A percentile compares a stretch with the other conserved stretches of the same genome.
Evolutionary conservation across 2,888 invertebrate species (phyloP).

Genomic region (Xiphydria camelus): DNA sequence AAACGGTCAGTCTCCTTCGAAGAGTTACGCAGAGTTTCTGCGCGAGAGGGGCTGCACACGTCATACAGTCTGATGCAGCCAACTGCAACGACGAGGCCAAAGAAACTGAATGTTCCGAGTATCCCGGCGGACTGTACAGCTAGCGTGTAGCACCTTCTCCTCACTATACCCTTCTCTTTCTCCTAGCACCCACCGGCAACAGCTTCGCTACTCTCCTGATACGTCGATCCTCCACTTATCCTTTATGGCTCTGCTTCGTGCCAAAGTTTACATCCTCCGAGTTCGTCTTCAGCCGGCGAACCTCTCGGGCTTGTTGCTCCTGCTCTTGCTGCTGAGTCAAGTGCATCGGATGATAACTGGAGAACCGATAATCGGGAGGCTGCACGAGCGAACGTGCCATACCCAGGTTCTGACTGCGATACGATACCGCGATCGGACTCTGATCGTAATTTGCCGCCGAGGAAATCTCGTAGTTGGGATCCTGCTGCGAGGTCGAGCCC

Average conservation of each 20-base stretch:
- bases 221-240: conserved; percentile 23
- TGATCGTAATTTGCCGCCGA: conserved; percentile 25
- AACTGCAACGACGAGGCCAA: too few species aligned
- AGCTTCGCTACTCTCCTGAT: too few species aligned
- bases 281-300: conserved; percentile 33
- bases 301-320: too few species aligned
- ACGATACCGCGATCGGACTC: conserved; percentile 22
- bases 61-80: too few species aligned
- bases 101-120: too few species aligned
- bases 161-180: too few species aligned
- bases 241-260: conserved; percentile 34
- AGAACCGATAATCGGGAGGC: conserved; percentile 40
- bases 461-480: conserved; percentile 26
- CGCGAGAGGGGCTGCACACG: too few species aligned
- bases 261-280: conserved; percentile 40
- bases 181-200: too few species aligned
- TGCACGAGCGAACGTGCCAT: conserved; percentile 37
- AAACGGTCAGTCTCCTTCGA: too few species aligned
- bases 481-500: conserved; percentile 18
- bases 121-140: too few species aligned
- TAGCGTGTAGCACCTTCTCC: too few species aligned
- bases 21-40: too few species aligned
- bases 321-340: conserved; percentile 20
- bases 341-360: conserved; percentile 37
- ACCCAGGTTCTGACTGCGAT: conserved; percentile 34